Conservation (phyloP, 2,888 invertebrate species). For the Cephus rjabovi region DNA sequence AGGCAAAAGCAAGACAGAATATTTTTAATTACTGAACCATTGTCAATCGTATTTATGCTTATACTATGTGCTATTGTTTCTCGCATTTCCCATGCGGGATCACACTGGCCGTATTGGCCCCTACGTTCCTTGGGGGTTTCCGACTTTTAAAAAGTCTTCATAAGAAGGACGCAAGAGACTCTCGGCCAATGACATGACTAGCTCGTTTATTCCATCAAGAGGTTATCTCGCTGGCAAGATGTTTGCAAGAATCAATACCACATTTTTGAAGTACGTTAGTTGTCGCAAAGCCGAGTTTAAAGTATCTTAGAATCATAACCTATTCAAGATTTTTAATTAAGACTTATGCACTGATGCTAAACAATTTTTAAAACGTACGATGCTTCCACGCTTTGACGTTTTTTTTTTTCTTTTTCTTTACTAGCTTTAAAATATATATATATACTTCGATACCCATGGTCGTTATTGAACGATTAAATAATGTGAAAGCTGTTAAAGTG, state of each 20-base stretch:
- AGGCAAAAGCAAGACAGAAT: constrained; percentile 7
- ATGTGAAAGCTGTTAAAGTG: background rate
- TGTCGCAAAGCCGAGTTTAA: background rate
- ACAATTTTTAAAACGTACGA: background rate
- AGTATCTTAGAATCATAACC: background rate
- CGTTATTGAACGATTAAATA: background rate
- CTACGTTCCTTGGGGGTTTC: constrained; percentile 17
- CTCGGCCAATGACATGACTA: background rate
- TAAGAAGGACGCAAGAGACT: constrained; percentile 14
- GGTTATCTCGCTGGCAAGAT: background rate
- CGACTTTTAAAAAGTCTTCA: constrained; percentile 16
- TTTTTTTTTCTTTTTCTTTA: background rate
- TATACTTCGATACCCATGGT: background rate
- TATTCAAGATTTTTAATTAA: background rate
- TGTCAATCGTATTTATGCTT: constrained; percentile 20
- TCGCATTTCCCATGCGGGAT: background rate
- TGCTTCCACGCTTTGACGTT: constrained; percentile 1
- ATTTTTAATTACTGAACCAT: constrained; percentile 38
- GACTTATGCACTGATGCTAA: background rate
- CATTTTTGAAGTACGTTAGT: constrained; percentile 1
- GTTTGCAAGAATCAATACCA: constrained; percentile 22
- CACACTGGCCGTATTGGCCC: background rate
- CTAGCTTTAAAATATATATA: background rate
- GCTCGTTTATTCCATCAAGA: background rate
- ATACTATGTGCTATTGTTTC: constrained; percentile 15